Base-by-base conservation (phyloP, 2,888 invertebrate genomes). In the Eudemis profundana region DNA sequence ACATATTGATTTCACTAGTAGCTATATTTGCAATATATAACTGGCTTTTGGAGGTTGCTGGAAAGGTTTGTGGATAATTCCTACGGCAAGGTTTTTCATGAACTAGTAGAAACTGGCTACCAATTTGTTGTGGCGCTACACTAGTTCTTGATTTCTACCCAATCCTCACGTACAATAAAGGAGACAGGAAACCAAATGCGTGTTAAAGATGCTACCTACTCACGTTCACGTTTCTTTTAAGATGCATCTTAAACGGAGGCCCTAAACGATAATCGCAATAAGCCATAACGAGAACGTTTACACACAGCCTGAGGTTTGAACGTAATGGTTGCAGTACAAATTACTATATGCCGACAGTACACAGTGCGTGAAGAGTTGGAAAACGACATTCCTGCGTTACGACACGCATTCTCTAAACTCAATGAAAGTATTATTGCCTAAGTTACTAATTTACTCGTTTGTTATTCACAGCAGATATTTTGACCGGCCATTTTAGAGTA, bases 311-410 rank as follows among this genome's bases (percentile, higher is more conserved):
- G 33, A 33, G 51, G 57, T 47, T 64, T 47, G 51, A 65, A 57
- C 50, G 36, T 65, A 62, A 62, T 56, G 50, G 53, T 66, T 62
- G 57, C 44, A 62, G 56, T 59, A 63, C 47, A 49, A 69, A 67
- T 67, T 60, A 66, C 36, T 19, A 53, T 46, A 29, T 57, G 62
- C 46, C 53, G 61, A 61, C 54, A 40, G 49, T 50, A 40, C 44
- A 51, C 38, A 56, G 23, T 42, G 40, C 51, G 51, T 59, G 54
- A 61, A 66, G 61, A 68, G 64, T 69, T 64, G 67, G 66, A 66
- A 46, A 61, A 67, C 68, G 59, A 63, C 70, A 70, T 70, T 70
- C 70, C 62, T 68, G 14, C 3, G 46, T 67, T 63, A 57, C 68
- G 47, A 60, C 63, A 63, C 53, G 42, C 53, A 47, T 19, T 56